phyloP scores from a whole-genome alignment of 2,797 vertebrate species.

The Parotocinclus haroldoi region DNA sequence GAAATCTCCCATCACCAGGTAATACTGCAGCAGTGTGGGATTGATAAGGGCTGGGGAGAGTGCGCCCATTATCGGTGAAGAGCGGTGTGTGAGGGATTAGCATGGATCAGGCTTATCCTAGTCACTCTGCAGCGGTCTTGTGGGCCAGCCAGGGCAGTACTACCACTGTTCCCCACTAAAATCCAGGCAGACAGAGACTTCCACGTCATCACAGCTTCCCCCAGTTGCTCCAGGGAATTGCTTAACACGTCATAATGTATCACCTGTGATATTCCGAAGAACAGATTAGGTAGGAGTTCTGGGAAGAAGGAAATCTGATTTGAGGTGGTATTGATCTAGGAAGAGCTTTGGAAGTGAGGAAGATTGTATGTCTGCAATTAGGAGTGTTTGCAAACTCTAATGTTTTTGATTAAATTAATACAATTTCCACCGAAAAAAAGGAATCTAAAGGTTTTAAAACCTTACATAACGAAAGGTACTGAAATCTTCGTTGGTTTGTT shows the following conservation, averaged over 20 bases:
- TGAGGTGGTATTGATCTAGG: background rate
- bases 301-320: slow-evolving; percentile 5
- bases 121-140: slow-evolving; percentile 36
- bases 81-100: slow-evolving; percentile 48
- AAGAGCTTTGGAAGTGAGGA: no score
- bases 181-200: slow-evolving; percentile 41
- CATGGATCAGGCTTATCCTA: slow-evolving; percentile 51
- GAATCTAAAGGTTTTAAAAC: no score
- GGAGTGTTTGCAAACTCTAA: no score
- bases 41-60: slow-evolving; percentile 46
- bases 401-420: no score
- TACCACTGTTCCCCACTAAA: slow-evolving; percentile 37
- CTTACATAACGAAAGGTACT: no score
- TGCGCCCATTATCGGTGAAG: slow-evolving; percentile 37
- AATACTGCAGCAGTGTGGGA: slow-evolving; percentile 52
- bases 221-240: slow-evolving; percentile 42
- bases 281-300: slow-evolving; percentile 42
- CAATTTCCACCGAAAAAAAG: no score
- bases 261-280: slow-evolving; percentile 28
- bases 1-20: slow-evolving; percentile 51
- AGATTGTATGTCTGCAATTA: no score
- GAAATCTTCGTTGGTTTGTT: no score
- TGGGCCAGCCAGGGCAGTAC: slow-evolving; percentile 31
- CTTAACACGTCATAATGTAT: slow-evolving; percentile 29
- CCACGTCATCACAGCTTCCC: slow-evolving; percentile 41